Evolutionary conservation across 2,888 invertebrate species (phyloP).

Genomic region (Linyphia triangularis): DNA sequence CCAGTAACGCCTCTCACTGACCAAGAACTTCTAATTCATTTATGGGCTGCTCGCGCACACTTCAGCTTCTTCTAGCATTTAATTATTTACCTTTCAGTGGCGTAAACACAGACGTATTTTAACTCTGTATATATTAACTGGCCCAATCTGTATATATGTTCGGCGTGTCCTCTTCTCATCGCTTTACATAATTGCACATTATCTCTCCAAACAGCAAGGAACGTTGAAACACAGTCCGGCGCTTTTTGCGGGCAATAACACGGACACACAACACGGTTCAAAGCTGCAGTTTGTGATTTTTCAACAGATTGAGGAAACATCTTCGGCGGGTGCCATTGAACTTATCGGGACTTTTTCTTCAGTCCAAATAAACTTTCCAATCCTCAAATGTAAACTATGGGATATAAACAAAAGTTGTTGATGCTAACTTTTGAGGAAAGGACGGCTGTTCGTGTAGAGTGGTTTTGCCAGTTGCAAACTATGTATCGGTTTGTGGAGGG

Average conservation of each 20-base stretch:
- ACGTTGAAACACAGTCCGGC: not conserved
- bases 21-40: constrained; percentile 2
- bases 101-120: constrained; percentile 61
- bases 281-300: constrained; percentile 69
- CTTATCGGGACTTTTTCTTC: constrained; percentile 62
- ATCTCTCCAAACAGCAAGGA: constrained; percentile 41
- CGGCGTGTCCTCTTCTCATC: constrained; percentile 46
- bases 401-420: constrained; percentile 71
- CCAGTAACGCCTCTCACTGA: constrained; percentile 15
- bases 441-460: constrained; percentile 13
- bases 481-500: no score
- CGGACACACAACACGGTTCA: no score
- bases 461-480: constrained; percentile 31
- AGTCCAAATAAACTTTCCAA: constrained; percentile 72
- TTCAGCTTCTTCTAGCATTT: not conserved
- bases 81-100: constrained; percentile 52
- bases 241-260: no score
- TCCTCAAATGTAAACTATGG: constrained; percentile 69
- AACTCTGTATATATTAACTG: constrained; percentile 61
- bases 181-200: constrained; percentile 73
- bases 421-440: constrained; percentile 54
- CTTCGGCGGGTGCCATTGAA: constrained; percentile 31
- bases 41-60: not conserved
- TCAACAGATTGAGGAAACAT: constrained; percentile 69
- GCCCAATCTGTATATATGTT: constrained; percentile 63